These are phyloP conservation scores for Ostrea edulis DNA, from an alignment of 1,140 invertebrate genomes.

Conservation along the genomic window DNA sequence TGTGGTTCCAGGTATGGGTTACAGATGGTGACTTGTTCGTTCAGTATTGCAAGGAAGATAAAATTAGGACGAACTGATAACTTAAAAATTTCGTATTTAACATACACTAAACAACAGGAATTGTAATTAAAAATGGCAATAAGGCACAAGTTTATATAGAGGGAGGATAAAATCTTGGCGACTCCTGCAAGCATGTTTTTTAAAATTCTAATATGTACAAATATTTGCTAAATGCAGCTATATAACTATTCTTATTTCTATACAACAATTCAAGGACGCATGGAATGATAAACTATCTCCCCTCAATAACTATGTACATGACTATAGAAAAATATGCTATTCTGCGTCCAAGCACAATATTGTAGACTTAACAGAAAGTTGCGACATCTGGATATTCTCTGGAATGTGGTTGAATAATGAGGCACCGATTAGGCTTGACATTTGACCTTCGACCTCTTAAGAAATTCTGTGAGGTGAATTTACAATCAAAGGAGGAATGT, in stretches of 20 bases:
- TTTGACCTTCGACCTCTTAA: not conserved
- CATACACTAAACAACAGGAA: not conserved
- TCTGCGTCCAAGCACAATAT: not conserved
- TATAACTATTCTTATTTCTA: not conserved
- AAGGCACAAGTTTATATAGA: conserved; percentile 7
- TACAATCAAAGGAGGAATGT: too few species aligned
- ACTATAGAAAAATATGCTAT: not conserved
- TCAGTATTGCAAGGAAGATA: not conserved
- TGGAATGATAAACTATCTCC: not conserved
- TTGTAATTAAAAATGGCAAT: conserved; percentile 20
- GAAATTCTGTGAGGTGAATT: not conserved
- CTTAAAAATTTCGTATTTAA: not conserved
- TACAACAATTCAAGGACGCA: not conserved
- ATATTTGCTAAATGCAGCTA: not conserved
- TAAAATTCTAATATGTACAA: not conserved
- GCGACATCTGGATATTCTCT: not conserved
- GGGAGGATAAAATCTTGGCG: not conserved
- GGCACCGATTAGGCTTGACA: not conserved
- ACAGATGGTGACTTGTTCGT: not conserved
- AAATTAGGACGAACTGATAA: not conserved
- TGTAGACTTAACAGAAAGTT: not conserved
- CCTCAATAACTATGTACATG: not conserved
- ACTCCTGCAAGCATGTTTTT: not conserved
- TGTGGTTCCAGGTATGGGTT: too few species aligned
- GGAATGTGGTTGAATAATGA: not conserved